A percentile compares a stretch with the other conserved stretches of the same genome.
Conservation (phyloP, 2,888 invertebrate species). For the Epinotia bilunana region DNA sequence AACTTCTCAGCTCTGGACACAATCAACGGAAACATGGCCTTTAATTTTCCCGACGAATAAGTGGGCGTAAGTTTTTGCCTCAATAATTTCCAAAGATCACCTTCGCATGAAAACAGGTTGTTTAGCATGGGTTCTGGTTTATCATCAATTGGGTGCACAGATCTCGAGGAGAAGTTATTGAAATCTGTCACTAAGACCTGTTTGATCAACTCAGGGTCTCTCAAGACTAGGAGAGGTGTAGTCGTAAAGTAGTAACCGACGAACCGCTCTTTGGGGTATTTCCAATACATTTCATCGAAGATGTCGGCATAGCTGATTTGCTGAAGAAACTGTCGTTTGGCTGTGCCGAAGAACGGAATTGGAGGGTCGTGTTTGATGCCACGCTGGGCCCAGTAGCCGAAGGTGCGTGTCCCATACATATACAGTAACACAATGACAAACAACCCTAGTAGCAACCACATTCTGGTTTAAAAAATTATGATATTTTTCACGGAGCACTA, state of each 20-base stretch:
- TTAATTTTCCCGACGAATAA: slow-evolving; percentile 51
- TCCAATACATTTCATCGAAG: slow-evolving; percentile 46
- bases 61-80: slow-evolving; percentile 47
- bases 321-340: slow-evolving; percentile 32
- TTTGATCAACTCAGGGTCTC: slow-evolving; percentile 51
- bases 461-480: background rate
- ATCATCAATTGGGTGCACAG: slow-evolving; percentile 43
- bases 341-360: slow-evolving; percentile 47
- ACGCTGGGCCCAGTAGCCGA: slow-evolving; percentile 47
- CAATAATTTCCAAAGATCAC: slow-evolving; percentile 45
- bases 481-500: too few species aligned
- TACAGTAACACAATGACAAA: slow-evolving; percentile 37
- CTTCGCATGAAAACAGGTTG: slow-evolving; percentile 45
- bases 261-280: slow-evolving; percentile 47
- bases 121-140: slow-evolving; percentile 47
- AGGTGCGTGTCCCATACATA: slow-evolving; percentile 45
- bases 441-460: background rate
- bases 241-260: slow-evolving; percentile 46
- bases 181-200: slow-evolving; percentile 50
- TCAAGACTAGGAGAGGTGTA: too few species aligned
- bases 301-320: slow-evolving; percentile 44
- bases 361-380: slow-evolving; percentile 48
- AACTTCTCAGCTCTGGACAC: slow-evolving; percentile 47
- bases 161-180: slow-evolving; percentile 45
- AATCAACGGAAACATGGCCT: slow-evolving; percentile 53